These are phyloP conservation scores for Ophion costatus DNA, from an alignment of 2,888 invertebrate genomes.

Conservation along the genomic window DNA sequence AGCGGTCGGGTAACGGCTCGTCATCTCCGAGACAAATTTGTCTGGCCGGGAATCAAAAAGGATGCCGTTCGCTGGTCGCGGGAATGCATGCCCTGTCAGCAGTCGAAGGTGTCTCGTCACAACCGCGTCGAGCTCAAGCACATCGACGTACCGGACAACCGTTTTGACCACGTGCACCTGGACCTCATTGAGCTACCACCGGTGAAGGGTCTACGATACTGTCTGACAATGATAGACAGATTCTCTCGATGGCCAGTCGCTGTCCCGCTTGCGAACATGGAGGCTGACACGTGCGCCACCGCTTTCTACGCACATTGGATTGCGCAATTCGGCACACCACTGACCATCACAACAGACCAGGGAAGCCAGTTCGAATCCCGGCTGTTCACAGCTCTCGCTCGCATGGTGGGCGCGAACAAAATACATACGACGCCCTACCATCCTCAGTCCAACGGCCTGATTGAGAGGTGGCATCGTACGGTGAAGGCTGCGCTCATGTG, in stretches of 20 bases:
- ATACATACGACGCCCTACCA: slow-evolving; percentile 5
- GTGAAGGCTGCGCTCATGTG: slow-evolving; percentile 55
- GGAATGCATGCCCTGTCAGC: slow-evolving; percentile 63
- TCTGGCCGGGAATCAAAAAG: slow-evolving; percentile 66
- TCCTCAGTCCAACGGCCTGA: slow-evolving; percentile 52
- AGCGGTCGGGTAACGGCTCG: no score
- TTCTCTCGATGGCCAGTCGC: slow-evolving; percentile 76
- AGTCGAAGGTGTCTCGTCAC: slow-evolving; percentile 42
- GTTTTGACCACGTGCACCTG: slow-evolving; percentile 54
- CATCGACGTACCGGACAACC: slow-evolving; percentile 44
- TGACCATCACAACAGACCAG: no score
- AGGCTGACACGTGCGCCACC: no score
- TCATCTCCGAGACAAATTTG: no score
- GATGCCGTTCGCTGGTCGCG: slow-evolving; percentile 62
- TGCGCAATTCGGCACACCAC: no score
- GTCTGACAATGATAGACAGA: slow-evolving; percentile 76
- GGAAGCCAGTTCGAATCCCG: no score
- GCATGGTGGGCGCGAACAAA: no score
- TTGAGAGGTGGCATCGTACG: slow-evolving; percentile 59
- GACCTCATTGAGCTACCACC: slow-evolving; percentile 65
- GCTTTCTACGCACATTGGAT: no score
- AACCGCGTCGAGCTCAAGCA: slow-evolving; percentile 18
- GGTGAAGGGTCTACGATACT: slow-evolving; percentile 72
- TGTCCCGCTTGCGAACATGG: slow-evolving; percentile 73
- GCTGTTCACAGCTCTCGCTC: no score